Base-by-base conservation (phyloP, 2,888 invertebrate species). In the Caenorhabditis virilis region DNA sequence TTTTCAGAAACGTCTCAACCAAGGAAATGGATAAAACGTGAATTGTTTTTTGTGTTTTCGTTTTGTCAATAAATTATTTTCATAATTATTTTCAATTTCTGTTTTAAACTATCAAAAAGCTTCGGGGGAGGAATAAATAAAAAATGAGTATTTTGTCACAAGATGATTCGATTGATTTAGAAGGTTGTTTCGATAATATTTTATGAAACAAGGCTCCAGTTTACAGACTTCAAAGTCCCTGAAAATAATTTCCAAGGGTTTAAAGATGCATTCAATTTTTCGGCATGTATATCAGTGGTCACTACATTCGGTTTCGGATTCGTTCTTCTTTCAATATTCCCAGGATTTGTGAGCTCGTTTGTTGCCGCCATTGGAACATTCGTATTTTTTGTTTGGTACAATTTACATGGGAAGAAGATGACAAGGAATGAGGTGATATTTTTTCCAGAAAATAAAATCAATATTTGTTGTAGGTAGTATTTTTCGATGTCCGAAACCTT, bases 401-500 rank as follows among this genome's bases (percentile, higher is more conserved):
- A 35, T 18, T 6, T 52, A 15, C 61, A 61, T 39, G 51, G 51
- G 0, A 9, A 9, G 16, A 50, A 47, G 15, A 45, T 61, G 61
- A 56, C 61, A 16, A 46, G 61, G 25, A 51, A 52, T 23, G 55
- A 61, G 39, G 59, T 59, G n/a, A n/a, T n/a, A n/a, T n/a, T n/a
- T n/a, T n/a, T n/a, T n/a, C n/a, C n/a, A n/a, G n/a, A n/a, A n/a
- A 35, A 22, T 30, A 42, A 6, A 20, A 41, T 22, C 6, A 9
- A 11, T 6, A 38, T 16, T 18, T 22, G 22, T 18, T 9, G 2
- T 35, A 60, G 59, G 47, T 61, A 30, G 18, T 63, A 22, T 63
- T 39, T 42, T 58, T 63, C 41, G 58, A 57, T 35, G 63, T 30
- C 6, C 15, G 45, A 22, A 63, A 63, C 25, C 30, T 63, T 2